These are phyloP conservation scores for Anas acuta DNA, from an alignment of 2,797 vertebrate species.

Conservation along the genomic window DNA sequence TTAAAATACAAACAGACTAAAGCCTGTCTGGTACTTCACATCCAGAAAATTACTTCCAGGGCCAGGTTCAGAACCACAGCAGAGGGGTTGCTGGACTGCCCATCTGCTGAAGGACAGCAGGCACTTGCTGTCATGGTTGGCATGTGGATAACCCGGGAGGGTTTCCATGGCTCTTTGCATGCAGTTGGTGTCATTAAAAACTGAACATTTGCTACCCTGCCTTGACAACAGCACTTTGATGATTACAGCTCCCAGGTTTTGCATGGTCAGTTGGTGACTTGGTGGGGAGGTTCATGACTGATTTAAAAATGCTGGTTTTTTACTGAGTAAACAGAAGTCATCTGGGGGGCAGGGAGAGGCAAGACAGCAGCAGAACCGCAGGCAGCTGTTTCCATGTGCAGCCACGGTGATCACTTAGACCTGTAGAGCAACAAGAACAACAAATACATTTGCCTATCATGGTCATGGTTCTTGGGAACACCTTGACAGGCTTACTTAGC, in stretches of 20 bases:
- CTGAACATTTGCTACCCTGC: background rate
- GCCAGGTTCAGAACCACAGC: background rate
- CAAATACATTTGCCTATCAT: background rate
- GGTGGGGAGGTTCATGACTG: background rate
- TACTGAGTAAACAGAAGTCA: background rate
- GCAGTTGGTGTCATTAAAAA: slow-evolving; percentile 30
- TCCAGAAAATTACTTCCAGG: background rate
- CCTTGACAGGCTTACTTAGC: background rate
- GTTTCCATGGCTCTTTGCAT: background rate
- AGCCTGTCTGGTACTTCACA: background rate
- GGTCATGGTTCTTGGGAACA: background rate
- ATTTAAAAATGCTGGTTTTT: background rate
- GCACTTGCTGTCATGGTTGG: background rate
- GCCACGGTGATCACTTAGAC: background rate
- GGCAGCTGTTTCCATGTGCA: background rate
- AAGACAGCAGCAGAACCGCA: background rate
- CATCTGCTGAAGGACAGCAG: rapidly evolving
- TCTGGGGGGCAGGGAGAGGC: background rate
- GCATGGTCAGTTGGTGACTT: background rate
- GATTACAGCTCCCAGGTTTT: background rate
- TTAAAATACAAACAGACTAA: background rate
- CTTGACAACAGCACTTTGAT: background rate
- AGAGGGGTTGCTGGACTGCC: background rate
- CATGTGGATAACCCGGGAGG: background rate
- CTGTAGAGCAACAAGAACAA: background rate